Base-by-base conservation (phyloP, 1,140 invertebrate species). In the Steinernema khuongi region DNA sequence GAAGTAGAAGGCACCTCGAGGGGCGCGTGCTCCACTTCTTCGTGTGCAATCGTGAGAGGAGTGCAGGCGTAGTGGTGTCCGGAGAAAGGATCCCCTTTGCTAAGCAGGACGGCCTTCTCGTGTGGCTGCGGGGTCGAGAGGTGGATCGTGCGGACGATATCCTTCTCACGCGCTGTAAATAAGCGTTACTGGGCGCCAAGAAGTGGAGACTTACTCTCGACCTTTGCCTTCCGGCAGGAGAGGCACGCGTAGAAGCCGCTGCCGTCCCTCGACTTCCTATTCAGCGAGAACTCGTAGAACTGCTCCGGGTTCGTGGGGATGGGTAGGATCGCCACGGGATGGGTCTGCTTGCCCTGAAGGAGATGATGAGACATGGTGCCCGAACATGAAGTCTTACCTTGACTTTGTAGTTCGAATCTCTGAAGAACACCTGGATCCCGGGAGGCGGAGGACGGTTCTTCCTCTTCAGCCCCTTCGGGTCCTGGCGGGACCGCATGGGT, bases 381-480 rank as follows among this genome's bases (percentile, higher is more conserved):
- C n/a, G n/a, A n/a, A n/a, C n/a, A n/a, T n/a, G n/a, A n/a, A n/a
- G 11, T 7, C 50, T 14, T 4, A 60, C 50, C 50, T 60, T 60
- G 7, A 60, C 22, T 60, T 60, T 60, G 26, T 60, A 60, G 22
- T 60, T 14, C 7, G 50, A 60, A 60, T 60, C 50, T 60, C 50
- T 11, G 50, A 60, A 60, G 22, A 60, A 60, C 4, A 60, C 26
- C 22, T 60, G 50, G 4, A 60, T 60, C 26, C 50, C 50, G 14
- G 50, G 50, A 60, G 50, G 50, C 50, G 50, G 50, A 60, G 50
- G 50, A n/a, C 50, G 7, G 22, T 60, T 60, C 50, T 60, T 60
- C 11, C 50, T 14, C 50, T 60, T 60, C 50, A 60, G 19, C 4
- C 50, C 50, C 50, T 60, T 60, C 4, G 50, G 50, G 19, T 60